Percentiles rank a stretch among this genome's conserved stretches.
These are phyloP conservation scores for Onychorhynchus coronatus DNA, from an alignment of 2,113 vertebrate species.

Conservation along the genomic window DNA sequence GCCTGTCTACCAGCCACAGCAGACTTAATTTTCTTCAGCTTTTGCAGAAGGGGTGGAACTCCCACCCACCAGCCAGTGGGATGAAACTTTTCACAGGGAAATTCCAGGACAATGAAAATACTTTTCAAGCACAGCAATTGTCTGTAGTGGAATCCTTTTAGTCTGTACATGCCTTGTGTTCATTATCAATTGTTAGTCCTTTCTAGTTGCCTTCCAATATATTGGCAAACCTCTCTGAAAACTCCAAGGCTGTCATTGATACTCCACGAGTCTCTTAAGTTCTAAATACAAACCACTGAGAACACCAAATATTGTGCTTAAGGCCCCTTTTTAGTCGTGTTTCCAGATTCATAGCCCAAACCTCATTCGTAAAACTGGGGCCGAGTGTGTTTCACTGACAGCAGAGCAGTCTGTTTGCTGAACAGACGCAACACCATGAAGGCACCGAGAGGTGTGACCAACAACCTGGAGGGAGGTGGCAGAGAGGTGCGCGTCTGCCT, in stretches of 20 bases:
- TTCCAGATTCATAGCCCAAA: background rate
- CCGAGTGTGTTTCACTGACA: background rate
- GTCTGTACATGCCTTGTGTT: background rate
- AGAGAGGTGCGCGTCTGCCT: background rate
- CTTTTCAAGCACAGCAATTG: constrained; percentile 37
- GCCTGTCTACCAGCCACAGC: background rate
- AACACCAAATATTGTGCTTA: background rate
- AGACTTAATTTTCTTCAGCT: background rate
- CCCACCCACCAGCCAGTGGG: background rate
- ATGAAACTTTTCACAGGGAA: background rate
- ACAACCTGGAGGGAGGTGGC: background rate
- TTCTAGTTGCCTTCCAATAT: background rate
- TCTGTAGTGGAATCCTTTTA: background rate
- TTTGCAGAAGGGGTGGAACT: background rate
- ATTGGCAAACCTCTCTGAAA: constrained; percentile 9
- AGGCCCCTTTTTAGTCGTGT: background rate
- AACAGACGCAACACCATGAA: background rate
- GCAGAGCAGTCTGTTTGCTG: constrained; percentile 13
- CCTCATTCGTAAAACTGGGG: background rate
- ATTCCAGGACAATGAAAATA: constrained; percentile 30
- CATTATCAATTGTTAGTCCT: background rate
- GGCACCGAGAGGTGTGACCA: background rate
- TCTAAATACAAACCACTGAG: background rate
- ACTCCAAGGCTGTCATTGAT: background rate
- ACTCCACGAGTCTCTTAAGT: background rate